Percentiles rank a stretch among this genome's conserved stretches.
These are phyloP conservation scores for Ceyx melanurus DNA, from an alignment of 2,113 vertebrate genomes.

Conservation along the genomic window DNA sequence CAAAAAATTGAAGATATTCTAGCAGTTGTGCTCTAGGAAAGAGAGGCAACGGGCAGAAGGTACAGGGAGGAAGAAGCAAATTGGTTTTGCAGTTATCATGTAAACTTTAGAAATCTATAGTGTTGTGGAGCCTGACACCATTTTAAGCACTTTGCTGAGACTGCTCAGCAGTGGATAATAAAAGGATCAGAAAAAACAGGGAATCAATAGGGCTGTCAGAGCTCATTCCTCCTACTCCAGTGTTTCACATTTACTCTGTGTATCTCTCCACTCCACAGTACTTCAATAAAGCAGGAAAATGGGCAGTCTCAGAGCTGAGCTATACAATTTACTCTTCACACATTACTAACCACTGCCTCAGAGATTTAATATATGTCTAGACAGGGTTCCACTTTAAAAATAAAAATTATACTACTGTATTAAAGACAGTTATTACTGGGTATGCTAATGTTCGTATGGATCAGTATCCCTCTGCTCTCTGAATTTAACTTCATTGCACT, in stretches of 20 bases:
- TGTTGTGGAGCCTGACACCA: background rate
- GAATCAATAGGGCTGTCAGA: conserved; percentile 8
- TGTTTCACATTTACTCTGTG: background rate
- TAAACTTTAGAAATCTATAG: background rate
- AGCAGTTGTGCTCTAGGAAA: background rate
- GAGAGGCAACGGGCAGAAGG: background rate
- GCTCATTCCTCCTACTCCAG: background rate
- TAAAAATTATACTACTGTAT: background rate
- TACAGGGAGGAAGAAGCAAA: background rate
- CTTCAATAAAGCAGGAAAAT: background rate
- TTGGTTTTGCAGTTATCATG: background rate
- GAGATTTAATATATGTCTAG: background rate
- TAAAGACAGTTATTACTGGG: background rate
- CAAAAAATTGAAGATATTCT: background rate
- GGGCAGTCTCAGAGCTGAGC: background rate
- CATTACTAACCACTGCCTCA: background rate
- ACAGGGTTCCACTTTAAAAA: background rate
- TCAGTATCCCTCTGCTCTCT: background rate
- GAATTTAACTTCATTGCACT: background rate
- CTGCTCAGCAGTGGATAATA: background rate
- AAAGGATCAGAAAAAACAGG: background rate
- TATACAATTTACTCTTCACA: background rate
- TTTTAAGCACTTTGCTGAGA: background rate
- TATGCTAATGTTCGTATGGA: background rate
- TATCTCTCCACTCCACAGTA: background rate